phyloP scores from a whole-genome alignment of 2,888 invertebrate species.

The Lasius fuliginosus region DNA sequence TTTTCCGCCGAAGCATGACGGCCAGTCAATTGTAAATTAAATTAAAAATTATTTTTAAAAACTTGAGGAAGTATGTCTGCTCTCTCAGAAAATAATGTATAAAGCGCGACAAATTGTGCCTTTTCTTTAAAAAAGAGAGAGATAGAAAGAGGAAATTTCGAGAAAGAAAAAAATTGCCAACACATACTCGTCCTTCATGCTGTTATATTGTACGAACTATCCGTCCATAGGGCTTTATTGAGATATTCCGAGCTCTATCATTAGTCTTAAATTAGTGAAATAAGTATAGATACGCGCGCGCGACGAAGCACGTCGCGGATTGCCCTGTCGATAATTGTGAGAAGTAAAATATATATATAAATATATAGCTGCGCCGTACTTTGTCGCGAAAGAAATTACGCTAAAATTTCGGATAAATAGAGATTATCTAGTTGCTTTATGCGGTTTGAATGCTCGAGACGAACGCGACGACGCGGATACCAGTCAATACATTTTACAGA shows the following conservation, averaged over 20 bases:
- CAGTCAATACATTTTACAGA: neutral
- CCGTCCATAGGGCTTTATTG: conserved; percentile 85
- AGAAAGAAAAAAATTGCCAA: conserved; percentile 75
- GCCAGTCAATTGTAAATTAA: conserved; percentile 37
- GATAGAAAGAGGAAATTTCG: conserved; percentile 34
- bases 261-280: conserved; percentile 75
- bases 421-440: conserved; percentile 47
- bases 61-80: conserved; percentile 33
- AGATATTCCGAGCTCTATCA: conserved; percentile 84
- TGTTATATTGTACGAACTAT: conserved; percentile 83
- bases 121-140: conserved; percentile 70
- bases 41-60: conserved; percentile 32
- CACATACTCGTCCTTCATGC: conserved; percentile 83
- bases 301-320: conserved; percentile 48
- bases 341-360: conserved; percentile 56
- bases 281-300: conserved; percentile 42
- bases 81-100: conserved; percentile 46
- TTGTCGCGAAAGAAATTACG: conserved; percentile 47
- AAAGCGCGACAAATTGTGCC: conserved; percentile 80
- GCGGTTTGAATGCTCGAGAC: conserved; percentile 44
- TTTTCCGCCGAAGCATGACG: neutral
- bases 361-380: conserved; percentile 51
- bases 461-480: conserved; percentile 39
- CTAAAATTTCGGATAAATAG: conserved; percentile 46
- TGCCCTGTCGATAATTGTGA: conserved; percentile 51